A percentile compares a stretch with the other conserved stretches of the same genome.
Conservation (phyloP, 2,113 vertebrate species). For the Trogon surrucura region DNA sequence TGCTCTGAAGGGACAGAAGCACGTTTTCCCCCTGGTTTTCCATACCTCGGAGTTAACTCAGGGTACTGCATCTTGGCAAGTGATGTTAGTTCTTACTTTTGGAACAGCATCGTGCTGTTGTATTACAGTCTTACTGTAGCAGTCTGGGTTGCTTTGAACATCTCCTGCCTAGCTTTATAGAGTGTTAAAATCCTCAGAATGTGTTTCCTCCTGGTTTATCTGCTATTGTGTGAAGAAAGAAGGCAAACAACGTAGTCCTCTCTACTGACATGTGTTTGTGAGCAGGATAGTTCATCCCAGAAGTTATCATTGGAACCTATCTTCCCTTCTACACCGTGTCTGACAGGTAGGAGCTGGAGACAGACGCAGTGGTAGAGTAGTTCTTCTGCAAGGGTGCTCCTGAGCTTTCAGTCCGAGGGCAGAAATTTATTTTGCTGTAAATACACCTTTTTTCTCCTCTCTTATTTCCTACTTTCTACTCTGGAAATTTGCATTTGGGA, state of each 20-base stretch:
- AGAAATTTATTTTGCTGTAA: background rate
- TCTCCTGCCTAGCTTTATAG: background rate
- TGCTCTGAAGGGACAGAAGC: background rate
- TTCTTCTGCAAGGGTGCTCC: background rate
- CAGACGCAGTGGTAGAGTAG: background rate
- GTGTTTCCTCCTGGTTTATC: background rate
- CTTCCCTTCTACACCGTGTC: background rate
- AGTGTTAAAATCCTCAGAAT: background rate
- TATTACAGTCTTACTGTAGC: background rate
- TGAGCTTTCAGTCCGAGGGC: background rate
- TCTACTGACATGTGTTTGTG: background rate
- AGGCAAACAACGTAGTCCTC: background rate
- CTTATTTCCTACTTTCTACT: background rate
- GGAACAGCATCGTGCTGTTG: background rate
- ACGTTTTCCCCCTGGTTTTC: fast-evolving
- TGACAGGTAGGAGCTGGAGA: background rate
- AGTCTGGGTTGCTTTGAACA: background rate
- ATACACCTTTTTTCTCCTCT: background rate
- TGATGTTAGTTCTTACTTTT: background rate
- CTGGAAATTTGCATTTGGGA: background rate
- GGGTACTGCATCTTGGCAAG: background rate
- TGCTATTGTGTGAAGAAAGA: background rate
- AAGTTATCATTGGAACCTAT: background rate
- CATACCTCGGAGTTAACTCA: background rate
- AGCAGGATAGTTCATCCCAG: background rate